Conservation (phyloP, 2,797 vertebrate genomes). For the Sphenopsis melanotis region DNA sequence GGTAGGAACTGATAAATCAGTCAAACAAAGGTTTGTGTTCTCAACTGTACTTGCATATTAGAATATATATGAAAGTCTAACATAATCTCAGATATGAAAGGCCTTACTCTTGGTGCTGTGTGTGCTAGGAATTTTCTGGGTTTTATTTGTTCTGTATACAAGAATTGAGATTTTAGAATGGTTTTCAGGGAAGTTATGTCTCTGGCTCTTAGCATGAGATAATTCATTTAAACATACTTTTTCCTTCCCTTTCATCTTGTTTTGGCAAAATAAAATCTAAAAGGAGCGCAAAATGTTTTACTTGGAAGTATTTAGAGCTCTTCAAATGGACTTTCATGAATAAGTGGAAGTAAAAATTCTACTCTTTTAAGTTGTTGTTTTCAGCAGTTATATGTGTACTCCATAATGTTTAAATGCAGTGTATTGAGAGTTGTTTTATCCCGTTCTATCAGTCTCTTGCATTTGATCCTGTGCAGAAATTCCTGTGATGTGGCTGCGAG, state of each 20-base stretch:
- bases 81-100: background rate
- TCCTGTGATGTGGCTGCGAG: background rate
- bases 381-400: background rate
- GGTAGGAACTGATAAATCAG: background rate
- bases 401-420: background rate
- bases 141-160: background rate
- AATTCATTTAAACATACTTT: background rate
- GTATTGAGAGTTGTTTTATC: background rate
- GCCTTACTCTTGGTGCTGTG: background rate
- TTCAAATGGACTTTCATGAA: background rate
- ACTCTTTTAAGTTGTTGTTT: background rate
- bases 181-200: background rate
- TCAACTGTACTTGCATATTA: background rate
- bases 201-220: background rate
- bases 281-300: background rate
- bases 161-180: background rate
- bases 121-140: background rate
- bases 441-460: background rate
- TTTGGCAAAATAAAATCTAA: background rate
- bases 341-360: background rate
- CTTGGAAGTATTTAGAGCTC: background rate
- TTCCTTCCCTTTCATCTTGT: background rate
- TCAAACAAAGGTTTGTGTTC: background rate
- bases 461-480: background rate
- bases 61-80: background rate